phyloP scores from a whole-genome alignment of 2,113 vertebrate genomes.

The Protobothrops mucrosquamatus region DNA sequence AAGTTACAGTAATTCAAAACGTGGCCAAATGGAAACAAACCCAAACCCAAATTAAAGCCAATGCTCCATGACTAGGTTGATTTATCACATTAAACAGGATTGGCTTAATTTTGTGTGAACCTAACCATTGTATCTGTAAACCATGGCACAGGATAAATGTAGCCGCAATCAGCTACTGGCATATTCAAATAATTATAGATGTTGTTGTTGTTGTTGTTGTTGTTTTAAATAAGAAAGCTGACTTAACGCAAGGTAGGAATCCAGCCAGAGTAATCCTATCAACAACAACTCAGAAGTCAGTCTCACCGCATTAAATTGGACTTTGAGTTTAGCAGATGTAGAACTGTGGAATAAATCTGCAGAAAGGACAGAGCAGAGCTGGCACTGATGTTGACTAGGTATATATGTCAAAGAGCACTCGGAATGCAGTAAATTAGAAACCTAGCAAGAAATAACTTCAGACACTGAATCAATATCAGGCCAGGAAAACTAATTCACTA shows the following conservation, averaged over 20 bases:
- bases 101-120: not conserved
- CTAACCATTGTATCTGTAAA: not conserved
- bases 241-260: not conserved
- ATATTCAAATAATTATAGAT: not conserved
- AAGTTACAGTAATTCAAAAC: not conserved
- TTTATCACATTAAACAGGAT: not conserved
- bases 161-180: not conserved
- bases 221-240: not conserved
- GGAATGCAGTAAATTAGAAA: not conserved
- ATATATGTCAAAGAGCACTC: not conserved
- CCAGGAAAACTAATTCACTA: not conserved
- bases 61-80: not conserved
- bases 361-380: too few relatives aligned
- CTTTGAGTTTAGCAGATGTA: not conserved
- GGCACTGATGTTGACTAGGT: not conserved
- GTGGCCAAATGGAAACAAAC: not conserved
- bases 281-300: not conserved
- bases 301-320: not conserved
- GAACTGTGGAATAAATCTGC: not conserved
- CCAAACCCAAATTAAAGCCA: not conserved
- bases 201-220: too few relatives aligned
- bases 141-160: not conserved
- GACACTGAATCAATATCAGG: not conserved
- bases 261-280: not conserved
- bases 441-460: not conserved